phyloP scores from a whole-genome alignment of 2,113 vertebrate species.

The Rhodinocichla rosea region DNA sequence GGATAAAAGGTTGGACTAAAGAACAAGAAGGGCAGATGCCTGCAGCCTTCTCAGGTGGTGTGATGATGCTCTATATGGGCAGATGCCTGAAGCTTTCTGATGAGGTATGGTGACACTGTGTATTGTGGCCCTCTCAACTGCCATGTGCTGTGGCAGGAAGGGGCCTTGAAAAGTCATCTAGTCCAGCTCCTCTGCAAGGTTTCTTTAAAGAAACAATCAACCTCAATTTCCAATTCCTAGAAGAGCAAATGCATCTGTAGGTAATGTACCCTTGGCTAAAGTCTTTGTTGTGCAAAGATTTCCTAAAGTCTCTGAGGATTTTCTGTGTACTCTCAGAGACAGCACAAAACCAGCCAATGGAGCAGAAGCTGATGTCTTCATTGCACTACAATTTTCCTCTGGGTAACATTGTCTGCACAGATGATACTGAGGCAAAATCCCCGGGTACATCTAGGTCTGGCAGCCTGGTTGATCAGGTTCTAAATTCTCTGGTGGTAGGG shows the following conservation, averaged over 20 bases:
- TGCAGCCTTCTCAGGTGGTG: not conserved
- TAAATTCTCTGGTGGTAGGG: not conserved
- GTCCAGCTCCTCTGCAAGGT: not conserved
- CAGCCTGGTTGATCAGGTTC: not conserved
- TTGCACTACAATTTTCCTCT: not conserved
- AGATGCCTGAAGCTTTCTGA: not conserved
- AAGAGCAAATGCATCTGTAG: not conserved
- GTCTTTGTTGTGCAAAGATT: not conserved
- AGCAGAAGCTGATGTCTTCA: not conserved
- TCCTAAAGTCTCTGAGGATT: not conserved
- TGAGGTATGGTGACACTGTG: not conserved
- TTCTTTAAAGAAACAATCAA: not conserved
- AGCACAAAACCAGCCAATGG: not conserved
- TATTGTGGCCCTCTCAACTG: not conserved
- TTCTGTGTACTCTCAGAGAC: not conserved
- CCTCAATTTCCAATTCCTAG: not conserved
- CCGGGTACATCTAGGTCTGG: not conserved
- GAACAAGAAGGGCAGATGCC: not conserved
- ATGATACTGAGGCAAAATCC: not conserved
- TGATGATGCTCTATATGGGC: rapidly evolving
- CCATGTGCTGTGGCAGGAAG: not conserved
- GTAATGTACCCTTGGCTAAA: not conserved
- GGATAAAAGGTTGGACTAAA: not conserved
- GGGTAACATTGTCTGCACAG: not conserved
- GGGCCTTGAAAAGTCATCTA: not conserved